phyloP scores from a whole-genome alignment of 92 coral and sea anemone genomes.

The Meandrina meandrites region DNA sequence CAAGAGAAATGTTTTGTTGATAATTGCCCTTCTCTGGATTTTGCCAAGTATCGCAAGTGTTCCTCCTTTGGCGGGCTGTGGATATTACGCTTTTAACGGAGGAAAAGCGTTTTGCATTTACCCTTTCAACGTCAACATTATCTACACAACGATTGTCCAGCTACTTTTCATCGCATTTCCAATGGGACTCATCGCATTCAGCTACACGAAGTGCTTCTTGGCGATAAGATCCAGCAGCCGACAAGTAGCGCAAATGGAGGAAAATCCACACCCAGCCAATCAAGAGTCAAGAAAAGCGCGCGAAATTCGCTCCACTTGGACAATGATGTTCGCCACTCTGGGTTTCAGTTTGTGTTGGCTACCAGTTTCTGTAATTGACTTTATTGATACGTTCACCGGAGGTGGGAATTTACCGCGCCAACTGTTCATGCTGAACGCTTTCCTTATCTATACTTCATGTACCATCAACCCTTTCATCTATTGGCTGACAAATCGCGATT shows the following conservation, averaged over 20 bases:
- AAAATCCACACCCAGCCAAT: neutral
- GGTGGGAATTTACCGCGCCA: conserved; percentile 72
- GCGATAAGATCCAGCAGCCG: conserved; percentile 62
- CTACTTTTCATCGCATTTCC: conserved; percentile 65
- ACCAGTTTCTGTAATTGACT: conserved; percentile 65
- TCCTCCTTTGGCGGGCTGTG: conserved; percentile 78
- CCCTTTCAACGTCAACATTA: conserved; percentile 67
- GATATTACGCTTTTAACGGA: conserved; percentile 68
- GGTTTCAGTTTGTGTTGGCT: conserved; percentile 69
- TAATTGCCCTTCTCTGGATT: conserved; percentile 67
- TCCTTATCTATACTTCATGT: conserved; percentile 60
- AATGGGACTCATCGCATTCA: conserved; percentile 51
- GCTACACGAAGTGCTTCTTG: conserved; percentile 61
- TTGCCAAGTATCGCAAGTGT: conserved; percentile 74
- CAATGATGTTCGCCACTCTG: conserved; percentile 74
- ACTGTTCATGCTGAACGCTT: conserved; percentile 71
- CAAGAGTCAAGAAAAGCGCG: conserved; percentile 51
- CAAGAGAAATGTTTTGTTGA: conserved; percentile 39
- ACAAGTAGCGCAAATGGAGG: conserved; percentile 62
- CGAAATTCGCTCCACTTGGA: conserved; percentile 72
- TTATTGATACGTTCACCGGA: conserved; percentile 45
- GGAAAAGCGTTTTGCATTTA: conserved; percentile 74
- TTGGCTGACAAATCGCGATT: conserved; percentile 70
- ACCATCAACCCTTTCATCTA: conserved; percentile 75
- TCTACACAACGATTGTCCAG: conserved; percentile 63